Percentiles rank a stretch among this genome's conserved stretches.
Evolutionary conservation across 2,888 invertebrate species (phyloP).

Genomic region (Atethmia centrago): DNA sequence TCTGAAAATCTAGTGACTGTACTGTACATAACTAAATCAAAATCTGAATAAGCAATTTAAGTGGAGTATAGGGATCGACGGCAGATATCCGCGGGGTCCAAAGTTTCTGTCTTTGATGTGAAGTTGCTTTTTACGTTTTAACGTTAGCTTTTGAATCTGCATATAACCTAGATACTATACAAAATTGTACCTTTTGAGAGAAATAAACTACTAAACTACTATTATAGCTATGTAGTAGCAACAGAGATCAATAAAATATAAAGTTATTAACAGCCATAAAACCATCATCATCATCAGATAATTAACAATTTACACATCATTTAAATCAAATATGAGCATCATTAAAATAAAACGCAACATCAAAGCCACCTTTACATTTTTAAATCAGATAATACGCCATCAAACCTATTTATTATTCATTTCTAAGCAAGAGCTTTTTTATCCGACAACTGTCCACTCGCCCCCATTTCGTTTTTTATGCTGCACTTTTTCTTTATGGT

Average conservation of each 20-base stretch:
- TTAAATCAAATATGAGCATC: constrained; percentile 50
- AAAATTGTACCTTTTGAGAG: too few species aligned
- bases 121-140: neutral
- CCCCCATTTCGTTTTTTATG: constrained; percentile 84
- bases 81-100: neutral
- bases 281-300: constrained; percentile 31
- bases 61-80: neutral
- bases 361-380: constrained; percentile 74
- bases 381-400: constrained; percentile 80
- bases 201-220: too few species aligned
- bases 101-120: too few species aligned
- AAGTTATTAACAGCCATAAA: constrained; percentile 44
- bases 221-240: too few species aligned
- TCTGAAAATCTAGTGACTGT: neutral
- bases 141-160: too few species aligned
- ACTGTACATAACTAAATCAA: neutral
- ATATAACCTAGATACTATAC: too few species aligned
- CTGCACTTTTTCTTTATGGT: constrained; percentile 82
- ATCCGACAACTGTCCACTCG: constrained; percentile 86
- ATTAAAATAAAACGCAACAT: constrained; percentile 62
- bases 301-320: constrained; percentile 57
- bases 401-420: constrained; percentile 81
- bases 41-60: neutral
- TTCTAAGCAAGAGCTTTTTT: constrained; percentile 81
- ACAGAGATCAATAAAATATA: constrained; percentile 16